phyloP scores from a whole-genome alignment of 2,113 vertebrate genomes.

The Pardalotus punctatus region DNA sequence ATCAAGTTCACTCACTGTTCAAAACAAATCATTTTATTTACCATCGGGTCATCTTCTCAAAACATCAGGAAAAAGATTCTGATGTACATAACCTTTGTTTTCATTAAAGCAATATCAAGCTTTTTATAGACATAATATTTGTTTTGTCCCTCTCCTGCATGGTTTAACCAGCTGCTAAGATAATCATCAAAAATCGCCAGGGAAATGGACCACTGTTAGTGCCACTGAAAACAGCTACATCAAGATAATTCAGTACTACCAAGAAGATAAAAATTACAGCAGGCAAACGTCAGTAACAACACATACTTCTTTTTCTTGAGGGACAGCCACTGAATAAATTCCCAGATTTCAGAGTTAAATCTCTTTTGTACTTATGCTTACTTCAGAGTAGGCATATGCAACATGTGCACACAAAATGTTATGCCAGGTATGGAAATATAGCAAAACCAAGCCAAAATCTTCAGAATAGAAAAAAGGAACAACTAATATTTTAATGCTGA shows the following conservation, averaged over 20 bases:
- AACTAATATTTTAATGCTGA: neutral
- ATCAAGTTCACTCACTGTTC: slow-evolving; percentile 23
- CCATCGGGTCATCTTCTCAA: slow-evolving; percentile 23
- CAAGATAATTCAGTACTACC: neutral
- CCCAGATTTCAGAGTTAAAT: neutral
- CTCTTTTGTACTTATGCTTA: neutral
- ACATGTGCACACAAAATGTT: neutral
- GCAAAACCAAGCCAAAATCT: neutral
- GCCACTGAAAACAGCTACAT: neutral
- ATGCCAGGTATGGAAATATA: neutral
- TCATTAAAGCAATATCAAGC: slow-evolving; percentile 5
- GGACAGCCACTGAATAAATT: neutral
- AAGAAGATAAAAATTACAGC: neutral
- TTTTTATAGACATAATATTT: slow-evolving; percentile 42
- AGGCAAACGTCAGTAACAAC: neutral
- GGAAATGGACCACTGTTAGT: neutral
- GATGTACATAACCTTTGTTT: neutral
- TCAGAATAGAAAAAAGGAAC: neutral
- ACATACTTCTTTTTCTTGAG: neutral
- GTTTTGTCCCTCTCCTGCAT: neutral
- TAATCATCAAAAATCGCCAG: neutral
- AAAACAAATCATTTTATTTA: slow-evolving; percentile 45
- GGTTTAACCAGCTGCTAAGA: slow-evolving; percentile 35
- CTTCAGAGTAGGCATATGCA: neutral
- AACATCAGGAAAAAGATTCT: slow-evolving; percentile 39